phyloP scores from a whole-genome alignment of 2,888 invertebrate genomes.

The Rotaria macrura region DNA sequence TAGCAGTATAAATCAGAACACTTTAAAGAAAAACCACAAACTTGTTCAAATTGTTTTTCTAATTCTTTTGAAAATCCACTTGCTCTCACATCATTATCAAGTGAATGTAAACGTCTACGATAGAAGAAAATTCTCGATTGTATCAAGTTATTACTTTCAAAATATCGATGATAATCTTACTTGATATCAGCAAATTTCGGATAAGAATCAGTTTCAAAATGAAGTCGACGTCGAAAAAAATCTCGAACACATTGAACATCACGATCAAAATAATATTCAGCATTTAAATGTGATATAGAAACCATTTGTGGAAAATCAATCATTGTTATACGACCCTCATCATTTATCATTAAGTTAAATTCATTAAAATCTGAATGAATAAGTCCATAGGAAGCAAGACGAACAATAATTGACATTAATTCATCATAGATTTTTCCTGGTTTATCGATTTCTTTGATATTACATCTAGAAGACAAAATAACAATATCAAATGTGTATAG shows the following conservation, averaged over 20 bases:
- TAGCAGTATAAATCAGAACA: too few relatives aligned
- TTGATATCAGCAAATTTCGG: slow-evolving; percentile 50
- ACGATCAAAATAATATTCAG: slow-evolving; percentile 78
- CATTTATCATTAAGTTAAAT: slow-evolving; percentile 75
- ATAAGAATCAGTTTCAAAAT: slow-evolving; percentile 66
- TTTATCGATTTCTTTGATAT: slow-evolving; percentile 59
- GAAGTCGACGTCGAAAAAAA: slow-evolving; percentile 78
- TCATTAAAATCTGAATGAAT: slow-evolving; percentile 99
- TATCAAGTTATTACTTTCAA: too few relatives aligned
- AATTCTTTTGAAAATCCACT: slow-evolving; percentile 33
- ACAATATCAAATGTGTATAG: not conserved
- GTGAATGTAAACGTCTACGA: slow-evolving; percentile 19
- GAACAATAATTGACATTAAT: slow-evolving; percentile 80
- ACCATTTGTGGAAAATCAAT: slow-evolving; percentile 99
- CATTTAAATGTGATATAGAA: slow-evolving; percentile 80
- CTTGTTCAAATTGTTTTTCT: slow-evolving; percentile 29
- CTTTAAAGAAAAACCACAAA: too few relatives aligned
- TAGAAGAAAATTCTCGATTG: too few relatives aligned
- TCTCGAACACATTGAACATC: slow-evolving; percentile 82
- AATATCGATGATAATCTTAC: slow-evolving; percentile 37
- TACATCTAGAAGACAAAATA: slow-evolving; percentile 43
- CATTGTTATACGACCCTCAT: slow-evolving; percentile 62
- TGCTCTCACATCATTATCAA: slow-evolving; percentile 29
- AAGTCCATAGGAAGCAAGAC: slow-evolving; percentile 81
- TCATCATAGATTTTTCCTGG: slow-evolving; percentile 74